Base-by-base conservation (phyloP, 1,140 invertebrate genomes). In the Batillaria attramentaria region DNA sequence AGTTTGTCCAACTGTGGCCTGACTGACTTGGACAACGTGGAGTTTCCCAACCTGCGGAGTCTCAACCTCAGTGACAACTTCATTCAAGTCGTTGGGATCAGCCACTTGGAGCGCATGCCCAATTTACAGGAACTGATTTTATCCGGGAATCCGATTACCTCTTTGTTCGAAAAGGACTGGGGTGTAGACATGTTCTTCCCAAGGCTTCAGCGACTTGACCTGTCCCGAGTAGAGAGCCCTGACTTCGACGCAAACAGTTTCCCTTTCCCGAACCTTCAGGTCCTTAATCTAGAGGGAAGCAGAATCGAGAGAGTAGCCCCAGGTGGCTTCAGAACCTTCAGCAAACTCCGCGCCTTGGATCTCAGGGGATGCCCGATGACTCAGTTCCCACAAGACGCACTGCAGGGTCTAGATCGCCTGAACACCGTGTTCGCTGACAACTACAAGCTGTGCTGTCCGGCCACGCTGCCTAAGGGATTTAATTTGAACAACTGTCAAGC, bases 391-490 rank as follows among this genome's bases (percentile, higher is more conserved):
- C 10, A n/a, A 33, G 28, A n/a, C 20, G n/a, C 43, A 0, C 43
- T 72, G 28, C 10, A 72, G 24, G 42, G 42, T 20, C 69, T 72
- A 41, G 31, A 35, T 70, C 2, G 42, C 81, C 3, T 85, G 81
- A 79, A 46, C 79, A 33, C 70, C 81, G 43, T 82, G 72, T 2
- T 60, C 78, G 6, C 3, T 80, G 28, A 72, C 81, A n/a, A 28
- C 84, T 33, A 41, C 80, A 20, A 84, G 83, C n/a, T 84, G 82
- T 78, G 39, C 77, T 43, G 42, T 79, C 18, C 57, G n/a, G 62
- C 65, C n/a, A 24, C 78, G 10, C 82, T 80, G 74, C 80, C 81
- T 16, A 6, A 31, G 8, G 8, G 39, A 3, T 77, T 82, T 8
- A 33, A 65, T 4, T 24, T 76, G 0, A 41, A 39, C 16, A 65